Conservation (phyloP, 2,113 vertebrate genomes). For the Hemiprocne comata region DNA sequence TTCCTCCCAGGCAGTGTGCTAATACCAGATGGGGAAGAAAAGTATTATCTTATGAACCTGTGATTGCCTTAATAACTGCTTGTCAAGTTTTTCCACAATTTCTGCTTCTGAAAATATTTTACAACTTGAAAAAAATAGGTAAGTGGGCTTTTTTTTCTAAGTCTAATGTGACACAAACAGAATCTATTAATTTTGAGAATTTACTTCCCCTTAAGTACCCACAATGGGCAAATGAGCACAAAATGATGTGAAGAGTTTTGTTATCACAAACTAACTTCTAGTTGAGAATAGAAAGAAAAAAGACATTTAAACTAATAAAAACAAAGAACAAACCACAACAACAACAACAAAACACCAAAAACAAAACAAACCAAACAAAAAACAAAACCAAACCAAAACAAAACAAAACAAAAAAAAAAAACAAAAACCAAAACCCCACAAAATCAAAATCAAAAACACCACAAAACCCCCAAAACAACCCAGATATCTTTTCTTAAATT, state of each 20-base stretch:
- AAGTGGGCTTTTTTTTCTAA: neutral
- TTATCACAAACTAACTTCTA: neutral
- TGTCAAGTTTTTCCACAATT: neutral
- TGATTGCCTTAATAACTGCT: neutral
- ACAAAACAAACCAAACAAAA: too few relatives aligned
- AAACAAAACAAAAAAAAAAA: too few relatives aligned
- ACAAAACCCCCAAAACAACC: too few relatives aligned
- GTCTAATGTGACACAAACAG: neutral
- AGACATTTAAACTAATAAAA: neutral
- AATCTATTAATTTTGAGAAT: neutral
- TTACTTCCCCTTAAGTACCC: neutral
- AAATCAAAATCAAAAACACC: too few relatives aligned
- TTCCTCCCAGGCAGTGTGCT: neutral
- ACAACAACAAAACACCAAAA: too few relatives aligned
- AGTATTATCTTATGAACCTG: neutral
- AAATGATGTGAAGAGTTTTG: neutral
- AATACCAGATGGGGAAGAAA: neutral
- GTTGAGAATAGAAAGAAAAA: neutral
- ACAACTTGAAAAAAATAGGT: neutral
- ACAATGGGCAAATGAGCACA: neutral
- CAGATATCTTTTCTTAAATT: neutral
- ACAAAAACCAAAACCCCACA: too few relatives aligned
- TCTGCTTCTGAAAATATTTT: neutral
- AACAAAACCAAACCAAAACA: too few relatives aligned
- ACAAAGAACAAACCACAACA: too few relatives aligned